Evolutionary conservation across 1,140 invertebrate genomes (phyloP), one percentile per base, ranked within the genome.

Genomic region (Eurytemora carolleeae): DNA sequence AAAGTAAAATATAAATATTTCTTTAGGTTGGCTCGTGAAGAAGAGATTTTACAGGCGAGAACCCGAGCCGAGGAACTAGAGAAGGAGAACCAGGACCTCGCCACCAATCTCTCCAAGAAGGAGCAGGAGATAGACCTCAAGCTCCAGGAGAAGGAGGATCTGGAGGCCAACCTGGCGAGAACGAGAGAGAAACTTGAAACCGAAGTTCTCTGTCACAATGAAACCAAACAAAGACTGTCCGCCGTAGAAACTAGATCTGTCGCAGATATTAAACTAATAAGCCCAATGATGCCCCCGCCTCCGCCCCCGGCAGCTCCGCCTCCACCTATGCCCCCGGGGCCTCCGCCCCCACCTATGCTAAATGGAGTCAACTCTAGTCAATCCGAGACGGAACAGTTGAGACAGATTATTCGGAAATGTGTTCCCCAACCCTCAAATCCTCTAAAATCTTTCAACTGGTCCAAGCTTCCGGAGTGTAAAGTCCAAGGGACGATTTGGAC

Each of bases 391-490:
- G 3, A n/a, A 21, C 52, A 20, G 25, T 58, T 69, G n/a, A 75
- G 76, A 26, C 79, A 79, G 65, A 86, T 86, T 69, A 83, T 86
- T 66, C 82, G 87, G 61, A 91, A 90, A 64, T 86, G 91, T 68
- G 72, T 79, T 26, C 78, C 79, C 24, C 72, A 77, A 61, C 86
- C 93, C 2, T 81, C 83, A 19, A 87, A 88, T 73, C 87, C 91
- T 0, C 74, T 97, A 1, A 97, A 96, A 71, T 92, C 90, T 23
- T 93, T 97, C 74, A 98, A 98, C 73, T 98, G 94, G 92, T 87
- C 86, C 3, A 94, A 94, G 69, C 61, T 66, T 66, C 71, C 73
- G 7, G 67, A 75, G 66, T 71, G 70, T 19, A 76, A 78, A 68
- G 67, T 79, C 3, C 68, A 71, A 64, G 90, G 89, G 2, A 96